These are phyloP conservation scores for Eidolon helvum DNA, from an alignment of 2,113 vertebrate genomes.

Conservation along the genomic window DNA sequence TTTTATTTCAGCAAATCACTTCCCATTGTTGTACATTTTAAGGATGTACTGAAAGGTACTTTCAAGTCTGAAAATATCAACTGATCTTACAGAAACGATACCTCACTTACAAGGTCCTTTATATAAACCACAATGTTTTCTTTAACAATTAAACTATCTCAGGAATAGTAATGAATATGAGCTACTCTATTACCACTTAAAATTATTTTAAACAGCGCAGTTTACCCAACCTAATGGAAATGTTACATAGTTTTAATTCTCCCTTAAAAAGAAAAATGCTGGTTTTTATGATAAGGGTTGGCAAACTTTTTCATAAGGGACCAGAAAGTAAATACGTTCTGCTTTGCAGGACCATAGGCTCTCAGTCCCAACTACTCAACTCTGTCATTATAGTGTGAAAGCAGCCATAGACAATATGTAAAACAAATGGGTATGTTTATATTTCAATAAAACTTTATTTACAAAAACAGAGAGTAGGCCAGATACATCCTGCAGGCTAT, in stretches of 20 bases:
- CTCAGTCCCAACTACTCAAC: not conserved
- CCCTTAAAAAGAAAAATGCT: not conserved
- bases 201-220: not conserved
- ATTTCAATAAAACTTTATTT: not conserved
- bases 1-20: slow-evolving; percentile 78
- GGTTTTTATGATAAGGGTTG: not conserved
- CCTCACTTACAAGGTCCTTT: not conserved
- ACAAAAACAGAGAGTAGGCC: not conserved
- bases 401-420: not conserved
- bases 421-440: not conserved
- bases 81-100: slow-evolving; percentile 25
- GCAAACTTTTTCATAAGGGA: not conserved
- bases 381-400: not conserved
- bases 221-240: slow-evolving; percentile 30
- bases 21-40: slow-evolving; percentile 69
- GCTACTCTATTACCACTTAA: not conserved
- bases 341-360: not conserved
- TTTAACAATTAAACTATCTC: slow-evolving; percentile 34
- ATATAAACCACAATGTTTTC: slow-evolving; percentile 51
- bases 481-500: not conserved
- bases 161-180: not conserved
- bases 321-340: not conserved
- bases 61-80: slow-evolving; percentile 71
- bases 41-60: slow-evolving; percentile 71
- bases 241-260: slow-evolving; percentile 31